A percentile compares a stretch with the other conserved stretches of the same genome.
phyloP scores from a whole-genome alignment of 2,888 invertebrate genomes.

The Dione juno region DNA sequence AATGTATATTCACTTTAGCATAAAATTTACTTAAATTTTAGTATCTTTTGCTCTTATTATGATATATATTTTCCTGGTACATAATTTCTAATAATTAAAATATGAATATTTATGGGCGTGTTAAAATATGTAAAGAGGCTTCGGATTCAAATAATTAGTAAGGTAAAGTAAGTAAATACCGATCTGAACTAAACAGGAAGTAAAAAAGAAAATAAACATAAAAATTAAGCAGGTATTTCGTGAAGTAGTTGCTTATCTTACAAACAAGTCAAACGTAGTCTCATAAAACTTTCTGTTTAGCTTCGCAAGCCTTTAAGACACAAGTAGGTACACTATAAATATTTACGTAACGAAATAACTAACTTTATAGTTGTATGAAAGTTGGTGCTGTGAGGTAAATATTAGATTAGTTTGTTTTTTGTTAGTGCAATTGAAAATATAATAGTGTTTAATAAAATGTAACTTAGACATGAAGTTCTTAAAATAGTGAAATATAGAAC shows the following conservation, averaged over 20 bases:
- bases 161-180: neutral
- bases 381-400: conserved; percentile 52
- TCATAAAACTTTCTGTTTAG: conserved; percentile 3
- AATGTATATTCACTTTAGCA: no score
- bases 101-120: neutral
- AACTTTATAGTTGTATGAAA: conserved; percentile 45
- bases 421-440: conserved; percentile 8
- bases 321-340: conserved; percentile 24
- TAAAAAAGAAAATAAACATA: neutral
- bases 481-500: neutral
- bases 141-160: neutral
- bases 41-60: neutral
- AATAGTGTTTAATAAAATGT: conserved; percentile 17
- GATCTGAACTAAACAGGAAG: neutral
- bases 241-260: conserved; percentile 10
- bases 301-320: conserved; percentile 18
- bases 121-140: neutral
- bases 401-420: conserved; percentile 31
- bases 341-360: conserved; percentile 27
- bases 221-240: neutral
- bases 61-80: neutral
- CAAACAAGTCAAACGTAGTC: conserved; percentile 5
- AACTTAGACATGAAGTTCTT: neutral
- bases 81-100: neutral
- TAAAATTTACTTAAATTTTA: neutral